A percentile compares a stretch with the other conserved stretches of the same genome.
Evolutionary conservation across 1,140 invertebrate genomes (phyloP).

Genomic region (Colletes gigas): DNA sequence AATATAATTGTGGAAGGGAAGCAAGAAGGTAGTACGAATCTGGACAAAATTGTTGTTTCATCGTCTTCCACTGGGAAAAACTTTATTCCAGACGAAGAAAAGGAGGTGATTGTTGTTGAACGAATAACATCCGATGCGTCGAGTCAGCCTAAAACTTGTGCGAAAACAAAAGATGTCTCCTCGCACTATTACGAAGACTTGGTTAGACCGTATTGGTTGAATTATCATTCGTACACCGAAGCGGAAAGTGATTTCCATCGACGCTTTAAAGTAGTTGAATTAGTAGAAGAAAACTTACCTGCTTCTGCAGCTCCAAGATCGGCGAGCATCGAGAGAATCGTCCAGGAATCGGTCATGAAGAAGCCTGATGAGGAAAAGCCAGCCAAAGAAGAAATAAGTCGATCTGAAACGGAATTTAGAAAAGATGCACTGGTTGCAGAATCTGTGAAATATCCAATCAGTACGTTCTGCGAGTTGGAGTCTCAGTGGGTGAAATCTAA

Average conservation of each 20-base stretch:
- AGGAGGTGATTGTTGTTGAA: background rate
- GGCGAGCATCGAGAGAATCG: constrained; percentile 66
- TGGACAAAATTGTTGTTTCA: background rate
- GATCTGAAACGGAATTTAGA: background rate
- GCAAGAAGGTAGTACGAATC: no score
- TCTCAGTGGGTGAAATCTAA: constrained; percentile 59
- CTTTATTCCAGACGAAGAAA: background rate
- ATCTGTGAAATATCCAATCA: constrained; percentile 60
- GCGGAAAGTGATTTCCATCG: constrained; percentile 73
- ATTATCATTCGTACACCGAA: constrained; percentile 69
- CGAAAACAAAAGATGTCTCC: background rate
- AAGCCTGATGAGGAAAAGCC: constrained; percentile 16
- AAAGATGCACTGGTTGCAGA: constrained; percentile 45
- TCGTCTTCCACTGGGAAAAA: background rate
- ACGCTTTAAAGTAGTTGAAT: constrained; percentile 68
- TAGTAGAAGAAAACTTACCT: constrained; percentile 59
- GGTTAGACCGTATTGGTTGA: constrained; percentile 71
- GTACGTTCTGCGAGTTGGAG: constrained; percentile 59
- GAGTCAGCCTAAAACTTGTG: background rate
- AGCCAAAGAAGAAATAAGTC: constrained; percentile 18
- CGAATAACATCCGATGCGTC: background rate
- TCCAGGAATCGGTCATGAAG: constrained; percentile 72
- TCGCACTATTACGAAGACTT: constrained; percentile 62
- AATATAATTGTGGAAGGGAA: background rate
- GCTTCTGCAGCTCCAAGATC: background rate